Percentiles rank a stretch among this genome's conserved stretches.
Conservation (phyloP, 2,797 vertebrate genomes). For the Harpagifer antarcticus region DNA sequence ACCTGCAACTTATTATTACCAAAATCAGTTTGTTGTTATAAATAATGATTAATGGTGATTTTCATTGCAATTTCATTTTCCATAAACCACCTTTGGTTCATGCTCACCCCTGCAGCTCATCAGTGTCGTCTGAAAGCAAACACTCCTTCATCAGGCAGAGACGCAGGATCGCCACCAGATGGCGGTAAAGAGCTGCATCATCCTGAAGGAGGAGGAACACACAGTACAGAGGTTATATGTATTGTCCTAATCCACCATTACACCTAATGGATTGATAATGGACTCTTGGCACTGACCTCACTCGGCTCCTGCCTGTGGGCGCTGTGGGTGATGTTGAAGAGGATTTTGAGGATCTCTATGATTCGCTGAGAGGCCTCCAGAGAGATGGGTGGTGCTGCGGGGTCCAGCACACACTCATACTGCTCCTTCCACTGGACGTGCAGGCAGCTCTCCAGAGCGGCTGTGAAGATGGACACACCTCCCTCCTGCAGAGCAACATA, state of each 20-base stretch:
- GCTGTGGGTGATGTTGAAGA: slow-evolving; percentile 87
- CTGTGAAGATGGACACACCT: slow-evolving; percentile 81
- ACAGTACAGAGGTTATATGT: background rate
- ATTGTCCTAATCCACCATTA: background rate
- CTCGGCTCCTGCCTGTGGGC: slow-evolving; percentile 80
- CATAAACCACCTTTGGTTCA: background rate
- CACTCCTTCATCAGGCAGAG: slow-evolving; percentile 84
- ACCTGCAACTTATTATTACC: background rate
- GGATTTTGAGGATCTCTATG: slow-evolving; percentile 85
- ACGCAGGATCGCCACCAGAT: slow-evolving; percentile 84
- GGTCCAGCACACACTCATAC: slow-evolving; percentile 76
- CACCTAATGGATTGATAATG: background rate
- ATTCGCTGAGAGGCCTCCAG: slow-evolving; percentile 81
- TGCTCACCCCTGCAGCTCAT: slow-evolving; percentile 86
- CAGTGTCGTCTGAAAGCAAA: slow-evolving; percentile 74
- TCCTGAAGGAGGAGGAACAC: slow-evolving; percentile 65
- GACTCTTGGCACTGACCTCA: slow-evolving; percentile 71
- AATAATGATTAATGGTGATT: background rate
- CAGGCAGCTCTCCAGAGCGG: slow-evolving; percentile 81
- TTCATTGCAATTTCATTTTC: too few relatives aligned
- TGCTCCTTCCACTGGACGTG: slow-evolving; percentile 81
- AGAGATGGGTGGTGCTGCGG: slow-evolving; percentile 69
- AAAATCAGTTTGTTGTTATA: too few relatives aligned
- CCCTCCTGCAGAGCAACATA: slow-evolving; percentile 67
- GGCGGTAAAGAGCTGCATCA: slow-evolving; percentile 84